A percentile compares a stretch with the other conserved stretches of the same genome.
Conservation (phyloP, 1,140 invertebrate species). For the Condylostylus longicornis region DNA sequence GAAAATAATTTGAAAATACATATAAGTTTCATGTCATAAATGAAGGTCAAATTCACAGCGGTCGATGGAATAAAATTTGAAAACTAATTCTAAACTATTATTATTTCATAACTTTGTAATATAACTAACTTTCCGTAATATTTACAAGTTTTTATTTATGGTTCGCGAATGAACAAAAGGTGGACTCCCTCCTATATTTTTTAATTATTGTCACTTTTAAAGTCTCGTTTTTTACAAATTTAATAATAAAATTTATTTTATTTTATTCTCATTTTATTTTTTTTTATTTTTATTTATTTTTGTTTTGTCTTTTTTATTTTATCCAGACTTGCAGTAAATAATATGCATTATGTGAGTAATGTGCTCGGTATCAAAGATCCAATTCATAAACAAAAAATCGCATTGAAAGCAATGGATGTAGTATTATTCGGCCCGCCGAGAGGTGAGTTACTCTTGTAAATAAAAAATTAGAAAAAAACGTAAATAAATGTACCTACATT, state of each 20-base stretch:
- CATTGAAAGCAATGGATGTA: conserved; percentile 92
- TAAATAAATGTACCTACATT: not conserved
- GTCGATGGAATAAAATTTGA: no score
- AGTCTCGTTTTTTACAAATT: not conserved
- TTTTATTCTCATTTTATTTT: conserved; percentile 1
- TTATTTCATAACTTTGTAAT: no score
- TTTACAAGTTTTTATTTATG: no score
- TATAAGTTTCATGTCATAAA: no score
- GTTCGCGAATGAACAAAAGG: no score
- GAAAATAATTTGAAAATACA: no score
- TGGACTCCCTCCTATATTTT: no score
- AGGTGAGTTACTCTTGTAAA: conserved; percentile 42
- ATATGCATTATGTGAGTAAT: conserved; percentile 72
- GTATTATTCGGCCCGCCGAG: conserved; percentile 94
- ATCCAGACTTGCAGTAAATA: conserved; percentile 75
- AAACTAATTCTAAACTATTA: no score
- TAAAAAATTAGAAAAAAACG: not conserved
- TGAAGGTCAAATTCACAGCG: no score
- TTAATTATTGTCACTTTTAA: no score
- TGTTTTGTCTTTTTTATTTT: not conserved
- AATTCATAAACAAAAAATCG: conserved; percentile 91
- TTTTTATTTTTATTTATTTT: conserved; percentile 1
- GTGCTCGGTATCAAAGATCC: conserved; percentile 91
- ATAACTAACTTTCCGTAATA: no score
- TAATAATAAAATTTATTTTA: no score